These are phyloP conservation scores for Nannoperca australis DNA, from an alignment of 2,797 vertebrate species.

Conservation along the genomic window DNA sequence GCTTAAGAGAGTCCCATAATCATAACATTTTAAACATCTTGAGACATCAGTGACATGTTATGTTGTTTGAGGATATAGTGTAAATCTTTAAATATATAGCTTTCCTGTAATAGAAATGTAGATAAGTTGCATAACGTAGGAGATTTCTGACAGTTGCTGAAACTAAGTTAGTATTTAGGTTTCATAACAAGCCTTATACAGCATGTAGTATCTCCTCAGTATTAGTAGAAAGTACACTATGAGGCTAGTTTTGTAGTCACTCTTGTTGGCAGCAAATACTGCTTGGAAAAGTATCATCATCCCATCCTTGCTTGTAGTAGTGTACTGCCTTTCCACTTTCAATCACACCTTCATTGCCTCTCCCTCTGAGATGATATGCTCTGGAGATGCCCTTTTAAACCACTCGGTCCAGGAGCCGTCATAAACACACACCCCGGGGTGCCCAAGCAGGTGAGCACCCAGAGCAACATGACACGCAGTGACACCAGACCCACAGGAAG, in stretches of 20 bases:
- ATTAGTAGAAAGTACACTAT: background rate
- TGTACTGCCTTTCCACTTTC: background rate
- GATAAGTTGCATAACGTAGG: constrained; percentile 2
- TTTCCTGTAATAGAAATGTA: background rate
- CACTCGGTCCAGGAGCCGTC: constrained; percentile 97
- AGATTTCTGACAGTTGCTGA: background rate
- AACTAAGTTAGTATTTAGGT: background rate
- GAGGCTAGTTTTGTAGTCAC: background rate
- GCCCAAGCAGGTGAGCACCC: constrained; percentile 91
- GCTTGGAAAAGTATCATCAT: background rate
- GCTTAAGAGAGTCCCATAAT: background rate
- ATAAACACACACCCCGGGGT: constrained; percentile 88
- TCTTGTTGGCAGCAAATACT: background rate
- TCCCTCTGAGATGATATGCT: constrained; percentile 87
- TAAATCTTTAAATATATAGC: background rate
- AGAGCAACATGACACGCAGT: constrained; percentile 92
- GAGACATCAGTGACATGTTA: background rate
- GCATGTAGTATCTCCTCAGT: background rate
- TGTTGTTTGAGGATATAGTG: background rate
- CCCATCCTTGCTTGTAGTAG: background rate
- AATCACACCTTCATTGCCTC: constrained; percentile 73
- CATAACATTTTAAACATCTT: background rate
- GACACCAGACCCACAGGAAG: constrained; percentile 93
- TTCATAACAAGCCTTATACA: background rate
- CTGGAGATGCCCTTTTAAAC: constrained; percentile 88